Conservation (phyloP, 2,888 invertebrate genomes). For the Bembecia ichneumoniformis region DNA sequence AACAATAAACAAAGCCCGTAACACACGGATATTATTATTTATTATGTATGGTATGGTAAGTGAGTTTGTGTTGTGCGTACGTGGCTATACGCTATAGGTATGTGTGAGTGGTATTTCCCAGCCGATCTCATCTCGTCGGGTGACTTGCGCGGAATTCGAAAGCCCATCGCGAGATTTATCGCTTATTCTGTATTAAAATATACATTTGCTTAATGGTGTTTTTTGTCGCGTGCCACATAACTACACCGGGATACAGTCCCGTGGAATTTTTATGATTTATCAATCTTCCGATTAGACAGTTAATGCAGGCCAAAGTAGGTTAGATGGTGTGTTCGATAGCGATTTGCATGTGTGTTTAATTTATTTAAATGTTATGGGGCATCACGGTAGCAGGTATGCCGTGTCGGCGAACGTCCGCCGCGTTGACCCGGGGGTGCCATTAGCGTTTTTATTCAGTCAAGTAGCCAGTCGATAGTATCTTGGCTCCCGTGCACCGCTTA, state of each 20-base stretch:
- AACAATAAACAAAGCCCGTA: constrained; percentile 7
- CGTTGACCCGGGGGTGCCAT: constrained; percentile 42
- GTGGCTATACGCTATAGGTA: constrained; percentile 12
- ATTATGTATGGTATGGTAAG: constrained; percentile 16
- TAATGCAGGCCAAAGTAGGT: constrained; percentile 19
- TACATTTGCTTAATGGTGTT: constrained; percentile 68
- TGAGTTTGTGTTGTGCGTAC: constrained; percentile 35
- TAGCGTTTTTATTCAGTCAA: constrained; percentile 52
- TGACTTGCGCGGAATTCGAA: constrained; percentile 71
- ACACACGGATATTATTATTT: constrained; percentile 17
- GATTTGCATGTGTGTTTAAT: constrained; percentile 13
- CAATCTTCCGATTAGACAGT: constrained; percentile 30
- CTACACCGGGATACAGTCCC: constrained; percentile 36
- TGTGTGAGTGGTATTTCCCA: constrained; percentile 65
- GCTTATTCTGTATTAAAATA: constrained; percentile 70
- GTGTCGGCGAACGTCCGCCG: constrained; percentile 15
- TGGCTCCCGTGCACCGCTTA: constrained; percentile 55
- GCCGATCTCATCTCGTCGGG: constrained; percentile 66
- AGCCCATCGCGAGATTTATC: constrained; percentile 71
- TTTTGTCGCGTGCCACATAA: constrained; percentile 65
- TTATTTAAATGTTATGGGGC: constrained; percentile 13
- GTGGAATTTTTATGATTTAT: constrained; percentile 50
- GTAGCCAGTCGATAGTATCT: constrained; percentile 56
- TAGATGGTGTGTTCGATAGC: constrained; percentile 9
- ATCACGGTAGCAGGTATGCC: constrained; percentile 14